These are phyloP conservation scores for Tillus elongatus DNA, from an alignment of 2,888 invertebrate genomes.

Conservation along the genomic window DNA sequence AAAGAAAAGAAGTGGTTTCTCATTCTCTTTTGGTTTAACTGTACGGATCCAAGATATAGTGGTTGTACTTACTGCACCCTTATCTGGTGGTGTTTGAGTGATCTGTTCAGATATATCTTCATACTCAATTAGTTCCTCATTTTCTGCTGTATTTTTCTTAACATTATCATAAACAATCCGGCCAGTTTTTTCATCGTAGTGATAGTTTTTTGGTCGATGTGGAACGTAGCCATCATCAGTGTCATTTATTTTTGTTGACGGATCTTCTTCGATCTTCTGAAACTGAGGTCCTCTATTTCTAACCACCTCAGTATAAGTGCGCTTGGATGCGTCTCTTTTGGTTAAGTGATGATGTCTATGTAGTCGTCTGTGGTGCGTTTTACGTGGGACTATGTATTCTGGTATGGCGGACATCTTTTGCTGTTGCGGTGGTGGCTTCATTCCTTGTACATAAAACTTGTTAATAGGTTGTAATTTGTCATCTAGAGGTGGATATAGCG, in stretches of 20 bases:
- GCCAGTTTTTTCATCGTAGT: constrained; percentile 37
- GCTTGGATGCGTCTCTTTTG: constrained; percentile 27
- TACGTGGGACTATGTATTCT: constrained; percentile 20
- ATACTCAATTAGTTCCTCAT: constrained; percentile 26
- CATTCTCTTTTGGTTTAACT: neutral
- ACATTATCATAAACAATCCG: constrained; percentile 35
- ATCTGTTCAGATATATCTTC: constrained; percentile 30
- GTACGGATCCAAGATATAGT: neutral
- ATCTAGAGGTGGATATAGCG: no score
- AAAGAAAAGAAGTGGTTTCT: constrained; percentile 20
- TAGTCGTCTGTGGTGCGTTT: neutral
- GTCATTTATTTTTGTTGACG: constrained; percentile 20
- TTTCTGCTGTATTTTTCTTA: constrained; percentile 19
- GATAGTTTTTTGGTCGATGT: constrained; percentile 35
- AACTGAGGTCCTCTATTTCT: constrained; percentile 25
- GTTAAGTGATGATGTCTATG: constrained; percentile 15
- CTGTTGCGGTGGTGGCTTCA: constrained; percentile 34
- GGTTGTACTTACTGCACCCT: constrained; percentile 7
- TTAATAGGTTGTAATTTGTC: constrained; percentile 28
- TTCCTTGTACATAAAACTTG: constrained; percentile 33
- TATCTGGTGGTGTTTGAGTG: constrained; percentile 15
- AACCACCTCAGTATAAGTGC: constrained; percentile 29
- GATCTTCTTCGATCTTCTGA: constrained; percentile 18
- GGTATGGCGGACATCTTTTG: constrained; percentile 29
- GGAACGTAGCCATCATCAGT: constrained; percentile 38